Conservation (phyloP, 2,888 invertebrate species). For the Lithosia quadra region DNA sequence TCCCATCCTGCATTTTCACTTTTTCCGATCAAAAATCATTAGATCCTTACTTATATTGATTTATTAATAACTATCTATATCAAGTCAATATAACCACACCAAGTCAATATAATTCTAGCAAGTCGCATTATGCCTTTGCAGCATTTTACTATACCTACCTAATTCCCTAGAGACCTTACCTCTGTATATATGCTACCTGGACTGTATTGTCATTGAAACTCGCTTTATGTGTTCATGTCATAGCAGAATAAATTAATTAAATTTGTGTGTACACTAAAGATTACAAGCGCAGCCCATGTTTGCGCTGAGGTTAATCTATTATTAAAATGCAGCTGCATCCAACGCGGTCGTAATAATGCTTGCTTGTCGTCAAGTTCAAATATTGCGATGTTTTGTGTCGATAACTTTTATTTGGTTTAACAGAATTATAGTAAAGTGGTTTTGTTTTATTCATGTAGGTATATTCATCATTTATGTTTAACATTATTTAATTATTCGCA, state of each 20-base stretch:
- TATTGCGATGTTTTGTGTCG: conserved; percentile 41
- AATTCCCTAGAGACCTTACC: conserved; percentile 1
- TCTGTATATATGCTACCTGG: neutral
- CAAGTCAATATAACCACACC: neutral
- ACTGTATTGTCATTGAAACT: conserved; percentile 20
- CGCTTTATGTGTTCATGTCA: conserved; percentile 57
- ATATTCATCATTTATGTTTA: too few species aligned
- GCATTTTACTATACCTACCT: neutral
- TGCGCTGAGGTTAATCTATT: conserved; percentile 74
- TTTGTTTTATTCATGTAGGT: neutral
- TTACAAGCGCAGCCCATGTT: conserved; percentile 68
- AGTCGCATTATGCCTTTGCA: neutral
- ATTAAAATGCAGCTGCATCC: conserved; percentile 75
- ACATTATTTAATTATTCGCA: too few species aligned
- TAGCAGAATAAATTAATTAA: conserved; percentile 78
- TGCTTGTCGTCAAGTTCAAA: conserved; percentile 52
- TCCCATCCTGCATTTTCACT: too few species aligned
- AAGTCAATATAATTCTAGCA: neutral
- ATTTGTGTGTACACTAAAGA: conserved; percentile 76
- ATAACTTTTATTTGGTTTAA: conserved; percentile 29
- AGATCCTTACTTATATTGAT: too few species aligned
- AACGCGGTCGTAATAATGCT: conserved; percentile 53
- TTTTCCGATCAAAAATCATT: too few species aligned
- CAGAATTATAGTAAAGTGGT: too few species aligned
- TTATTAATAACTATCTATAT: neutral